Base-by-base conservation (phyloP, 1,140 invertebrate species). In the Ylistrum balloti region DNA sequence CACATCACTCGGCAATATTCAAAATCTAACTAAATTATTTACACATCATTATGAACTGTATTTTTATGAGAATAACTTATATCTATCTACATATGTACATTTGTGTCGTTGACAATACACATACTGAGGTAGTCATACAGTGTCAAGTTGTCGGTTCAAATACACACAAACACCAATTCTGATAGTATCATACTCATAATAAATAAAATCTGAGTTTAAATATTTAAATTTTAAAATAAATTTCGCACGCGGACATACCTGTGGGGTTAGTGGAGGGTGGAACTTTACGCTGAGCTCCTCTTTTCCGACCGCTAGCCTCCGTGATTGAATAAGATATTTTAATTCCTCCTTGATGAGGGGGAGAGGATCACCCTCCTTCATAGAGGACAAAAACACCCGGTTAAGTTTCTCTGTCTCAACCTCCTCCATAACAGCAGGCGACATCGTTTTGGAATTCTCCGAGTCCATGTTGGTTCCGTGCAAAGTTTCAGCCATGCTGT, bases 401-500 rank as follows among this genome's bases (percentile, higher is more conserved):
- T 74, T 74, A 3, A 74, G n/a, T 74, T 74, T 74, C 56, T 74
- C 56, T n/a, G n/a, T 74, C n/a, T 74, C 56, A 22, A 74, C 22
- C n/a, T 74, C 56, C n/a, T 74, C 56, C 11, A 74, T 5, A n/a
- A 74, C n/a, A 74, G 56, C 56, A 0, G 56, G 56, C n/a, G 56
- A 74, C 56, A 74, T n/a, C 22, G 56, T 2, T 17, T 48, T 48
- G 20, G 45, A 48, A 48, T 22, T 20, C 3, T 5, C 45, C 11
- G 45, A 74, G 7, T 74, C 56, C 56, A 74, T 74, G 5, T 74
- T 74, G 56, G 56, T 28, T 74, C 56, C n/a, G 0, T 3, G 56
- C 13, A 74, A 74, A 28, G 56, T 74, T 74, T 74, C 56, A 74
- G 56, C 56, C 56, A 74, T 74, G 56, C 56, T 74, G 56, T 74